Percentiles rank a stretch among this genome's conserved stretches.
Conservation (phyloP, 2,888 invertebrate genomes). For the Phortica okadai region DNA sequence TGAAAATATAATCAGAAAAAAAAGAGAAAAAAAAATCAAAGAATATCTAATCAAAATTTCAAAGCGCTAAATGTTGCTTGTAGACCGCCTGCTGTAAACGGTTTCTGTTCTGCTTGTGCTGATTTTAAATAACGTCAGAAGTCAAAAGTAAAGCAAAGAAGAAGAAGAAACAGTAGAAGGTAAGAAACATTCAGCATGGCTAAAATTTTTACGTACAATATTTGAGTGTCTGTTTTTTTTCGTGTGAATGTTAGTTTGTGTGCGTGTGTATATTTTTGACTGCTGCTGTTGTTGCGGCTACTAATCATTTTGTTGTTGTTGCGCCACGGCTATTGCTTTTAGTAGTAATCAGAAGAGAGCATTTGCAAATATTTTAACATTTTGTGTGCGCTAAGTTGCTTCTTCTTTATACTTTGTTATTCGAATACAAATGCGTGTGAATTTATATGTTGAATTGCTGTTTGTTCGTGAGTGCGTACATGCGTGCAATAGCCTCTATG, state of each 20-base stretch:
- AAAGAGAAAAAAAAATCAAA: not conserved
- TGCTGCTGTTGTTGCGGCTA: not conserved
- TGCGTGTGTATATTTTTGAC: not conserved
- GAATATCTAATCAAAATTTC: constrained; percentile 5
- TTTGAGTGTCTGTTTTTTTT: not conserved
- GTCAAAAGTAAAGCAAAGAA: not conserved
- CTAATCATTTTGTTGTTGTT: no score
- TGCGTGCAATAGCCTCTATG: no score
- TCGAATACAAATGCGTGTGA: no score
- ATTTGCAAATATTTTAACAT: no score
- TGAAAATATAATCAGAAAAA: not conserved
- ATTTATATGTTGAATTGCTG: no score
- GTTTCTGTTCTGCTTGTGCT: not conserved
- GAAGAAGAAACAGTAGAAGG: not conserved
- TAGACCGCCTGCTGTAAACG: not conserved
- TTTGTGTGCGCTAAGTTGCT: no score
- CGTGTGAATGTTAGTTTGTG: not conserved
- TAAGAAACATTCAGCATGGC: not conserved
- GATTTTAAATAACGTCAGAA: no score
- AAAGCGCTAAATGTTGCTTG: not conserved
- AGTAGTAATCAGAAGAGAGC: no score
- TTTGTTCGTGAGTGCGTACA: no score
- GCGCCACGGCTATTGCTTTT: no score
- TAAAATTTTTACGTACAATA: not conserved
- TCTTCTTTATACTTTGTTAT: no score